A percentile compares a stretch with the other conserved stretches of the same genome.
Evolutionary conservation across 2,797 vertebrate genomes (phyloP).

Genomic region (Gymnothorax javanicus): DNA sequence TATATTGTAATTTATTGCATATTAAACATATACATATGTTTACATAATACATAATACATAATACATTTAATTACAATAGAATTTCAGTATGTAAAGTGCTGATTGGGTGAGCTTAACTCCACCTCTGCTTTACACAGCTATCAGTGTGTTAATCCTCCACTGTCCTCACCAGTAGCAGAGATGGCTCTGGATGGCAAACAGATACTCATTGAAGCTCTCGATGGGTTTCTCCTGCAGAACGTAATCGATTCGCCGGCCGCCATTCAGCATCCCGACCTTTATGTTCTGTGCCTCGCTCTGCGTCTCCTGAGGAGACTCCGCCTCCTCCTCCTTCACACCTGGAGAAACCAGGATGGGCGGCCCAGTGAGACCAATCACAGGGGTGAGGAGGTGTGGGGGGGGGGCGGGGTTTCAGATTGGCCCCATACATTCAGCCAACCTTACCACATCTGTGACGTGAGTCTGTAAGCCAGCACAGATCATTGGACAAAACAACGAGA

Average conservation of each 20-base stretch:
- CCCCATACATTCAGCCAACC: conserved; percentile 12
- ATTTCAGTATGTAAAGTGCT: neutral
- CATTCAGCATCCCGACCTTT: conserved; percentile 76
- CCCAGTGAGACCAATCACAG: conserved; percentile 11
- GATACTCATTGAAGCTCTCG: conserved; percentile 81
- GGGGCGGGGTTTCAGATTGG: neutral
- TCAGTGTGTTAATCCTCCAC: neutral
- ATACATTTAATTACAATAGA: neutral
- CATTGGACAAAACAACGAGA: neutral
- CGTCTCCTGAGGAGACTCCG: neutral
- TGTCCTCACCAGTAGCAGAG: conserved; percentile 77
- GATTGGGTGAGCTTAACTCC: neutral
- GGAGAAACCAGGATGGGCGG: neutral
- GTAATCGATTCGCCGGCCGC: conserved; percentile 78
- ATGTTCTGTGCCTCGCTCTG: conserved; percentile 49
- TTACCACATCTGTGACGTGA: neutral
- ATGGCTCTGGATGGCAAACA: conserved; percentile 81
- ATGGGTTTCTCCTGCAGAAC: conserved; percentile 85
- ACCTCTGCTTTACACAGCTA: too few relatives aligned
- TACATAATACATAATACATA: neutral
- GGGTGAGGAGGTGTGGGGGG: neutral
- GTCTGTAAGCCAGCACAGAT: neutral
- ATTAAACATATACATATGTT: too few relatives aligned
- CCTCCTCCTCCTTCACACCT: conserved; percentile 27
- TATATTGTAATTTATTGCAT: too few relatives aligned